Evolutionary conservation across 2,888 invertebrate genomes (phyloP).

Genomic region (Seira ritae): DNA sequence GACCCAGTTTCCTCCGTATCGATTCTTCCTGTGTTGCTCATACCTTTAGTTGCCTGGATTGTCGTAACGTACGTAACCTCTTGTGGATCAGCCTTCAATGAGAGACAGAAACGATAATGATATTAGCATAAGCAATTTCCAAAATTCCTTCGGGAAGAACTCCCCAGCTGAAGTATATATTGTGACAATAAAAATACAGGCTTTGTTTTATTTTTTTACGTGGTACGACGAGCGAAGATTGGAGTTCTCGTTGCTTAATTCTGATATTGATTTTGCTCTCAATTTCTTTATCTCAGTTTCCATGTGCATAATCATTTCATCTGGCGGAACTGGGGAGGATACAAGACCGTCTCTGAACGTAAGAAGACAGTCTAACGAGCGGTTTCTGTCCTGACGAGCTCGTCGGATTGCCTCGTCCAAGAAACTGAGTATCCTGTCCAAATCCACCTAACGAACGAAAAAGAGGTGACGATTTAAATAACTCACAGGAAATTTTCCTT

Average conservation of each 20-base stretch:
- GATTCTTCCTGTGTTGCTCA: constrained; percentile 45
- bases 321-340: constrained; percentile 62
- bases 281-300: constrained; percentile 65
- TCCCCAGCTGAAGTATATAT: too few relatives aligned
- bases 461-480: neutral
- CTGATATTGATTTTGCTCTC: constrained; percentile 63
- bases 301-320: constrained; percentile 62
- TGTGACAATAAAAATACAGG: too few relatives aligned
- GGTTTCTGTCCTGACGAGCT: constrained; percentile 62
- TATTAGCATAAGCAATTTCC: too few relatives aligned
- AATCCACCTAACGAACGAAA: constrained; percentile 25
- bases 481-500: neutral
- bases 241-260: constrained; percentile 64
- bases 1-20: constrained; percentile 55
- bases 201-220: constrained; percentile 35
- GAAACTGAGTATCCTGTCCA: constrained; percentile 65
- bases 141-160: too few relatives aligned
- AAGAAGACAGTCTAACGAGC: constrained; percentile 59
- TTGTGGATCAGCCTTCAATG: constrained; percentile 39
- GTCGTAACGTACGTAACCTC: constrained; percentile 38
- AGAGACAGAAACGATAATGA: too few relatives aligned
- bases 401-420: constrained; percentile 68
- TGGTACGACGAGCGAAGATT: constrained; percentile 62
- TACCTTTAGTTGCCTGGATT: constrained; percentile 41
- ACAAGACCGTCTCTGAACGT: constrained; percentile 66